Conservation (phyloP, 2,888 invertebrate genomes). For the Amitus sp. region DNA sequence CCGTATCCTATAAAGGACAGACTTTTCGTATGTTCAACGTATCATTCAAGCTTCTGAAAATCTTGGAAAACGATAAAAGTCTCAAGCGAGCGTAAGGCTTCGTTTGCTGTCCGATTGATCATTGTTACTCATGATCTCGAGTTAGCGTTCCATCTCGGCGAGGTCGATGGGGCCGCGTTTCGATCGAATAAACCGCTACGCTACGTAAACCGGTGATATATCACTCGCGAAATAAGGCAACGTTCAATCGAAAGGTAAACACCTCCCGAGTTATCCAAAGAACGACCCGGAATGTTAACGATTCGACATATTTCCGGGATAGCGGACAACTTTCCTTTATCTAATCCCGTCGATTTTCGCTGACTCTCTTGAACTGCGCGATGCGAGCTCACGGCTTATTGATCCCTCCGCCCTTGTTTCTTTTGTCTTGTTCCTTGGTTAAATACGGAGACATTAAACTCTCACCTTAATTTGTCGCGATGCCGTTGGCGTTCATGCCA, state of each 20-base stretch:
- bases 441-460: too few relatives aligned
- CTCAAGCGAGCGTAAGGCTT: too few relatives aligned
- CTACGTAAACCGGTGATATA: conserved; percentile 41
- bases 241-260: not conserved
- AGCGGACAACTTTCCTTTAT: too few relatives aligned
- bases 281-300: not conserved
- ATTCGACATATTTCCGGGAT: not conserved
- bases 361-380: conserved; percentile 42
- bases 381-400: conserved; percentile 58
- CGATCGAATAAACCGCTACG: conserved; percentile 38
- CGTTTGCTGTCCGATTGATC: too few relatives aligned
- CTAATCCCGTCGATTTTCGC: conserved; percentile 20
- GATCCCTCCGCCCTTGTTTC: conserved; percentile 52
- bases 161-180: too few relatives aligned
- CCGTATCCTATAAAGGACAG: not conserved
- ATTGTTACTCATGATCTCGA: too few relatives aligned
- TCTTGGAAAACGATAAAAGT: too few relatives aligned
- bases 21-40: too few relatives aligned
- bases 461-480: too few relatives aligned
- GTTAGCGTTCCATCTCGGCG: too few relatives aligned
- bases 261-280: not conserved
- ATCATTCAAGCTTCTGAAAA: too few relatives aligned
- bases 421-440: conserved; percentile 15
- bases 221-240: not conserved
- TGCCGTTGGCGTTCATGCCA: not conserved